phyloP scores from a whole-genome alignment of 2,113 vertebrate genomes.

The Octodon degus region DNA sequence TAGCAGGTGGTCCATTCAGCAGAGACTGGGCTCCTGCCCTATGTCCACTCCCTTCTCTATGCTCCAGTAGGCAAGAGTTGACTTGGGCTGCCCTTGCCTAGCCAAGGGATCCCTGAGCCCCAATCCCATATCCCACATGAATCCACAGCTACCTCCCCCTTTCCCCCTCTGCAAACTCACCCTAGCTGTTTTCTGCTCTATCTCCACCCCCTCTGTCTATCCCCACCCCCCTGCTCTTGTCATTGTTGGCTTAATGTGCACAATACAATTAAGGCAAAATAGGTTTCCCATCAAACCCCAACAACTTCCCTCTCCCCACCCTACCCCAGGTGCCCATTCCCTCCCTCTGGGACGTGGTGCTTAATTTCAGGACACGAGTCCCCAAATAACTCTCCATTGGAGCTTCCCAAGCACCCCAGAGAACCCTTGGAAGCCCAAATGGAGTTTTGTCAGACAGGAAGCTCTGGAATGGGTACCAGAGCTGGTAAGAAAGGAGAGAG shows the following conservation, averaged over 20 bases:
- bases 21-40: neutral
- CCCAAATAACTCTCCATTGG: neutral
- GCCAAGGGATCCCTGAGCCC: neutral
- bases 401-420: neutral
- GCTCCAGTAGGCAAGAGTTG: neutral
- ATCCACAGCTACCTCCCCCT: neutral
- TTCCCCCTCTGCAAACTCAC: conserved; percentile 32
- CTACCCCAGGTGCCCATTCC: neutral
- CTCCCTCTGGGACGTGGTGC: conserved; percentile 45
- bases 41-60: neutral
- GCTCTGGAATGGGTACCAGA: neutral
- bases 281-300: conserved; percentile 76
- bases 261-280: conserved; percentile 84
- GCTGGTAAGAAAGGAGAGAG: neutral
- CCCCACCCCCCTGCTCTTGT: conserved; percentile 59
- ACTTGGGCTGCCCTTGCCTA: neutral
- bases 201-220: neutral
- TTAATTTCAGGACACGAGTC: conserved; percentile 77
- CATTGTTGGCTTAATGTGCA: conserved; percentile 70
- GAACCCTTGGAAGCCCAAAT: neutral
- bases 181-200: conserved; percentile 68
- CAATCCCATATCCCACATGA: neutral
- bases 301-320: conserved; percentile 17
- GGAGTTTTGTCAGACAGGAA: neutral
- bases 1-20: neutral